Evolutionary conservation across 2,113 vertebrate species (phyloP).

Genomic region (Anguilla rostrata): DNA sequence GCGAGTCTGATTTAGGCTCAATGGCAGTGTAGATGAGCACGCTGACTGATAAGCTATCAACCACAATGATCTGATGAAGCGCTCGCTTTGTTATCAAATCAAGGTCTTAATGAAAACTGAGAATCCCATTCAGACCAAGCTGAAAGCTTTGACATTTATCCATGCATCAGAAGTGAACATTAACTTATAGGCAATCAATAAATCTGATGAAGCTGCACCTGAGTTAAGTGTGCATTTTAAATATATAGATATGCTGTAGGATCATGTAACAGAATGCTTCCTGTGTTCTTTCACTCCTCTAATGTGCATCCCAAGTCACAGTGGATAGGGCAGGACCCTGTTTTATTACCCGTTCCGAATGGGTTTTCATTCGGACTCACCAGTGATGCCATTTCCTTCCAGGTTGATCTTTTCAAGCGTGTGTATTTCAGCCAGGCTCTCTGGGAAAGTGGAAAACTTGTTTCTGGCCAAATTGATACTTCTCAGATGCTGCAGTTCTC

Average conservation of each 20-base stretch:
- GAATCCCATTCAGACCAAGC: no score
- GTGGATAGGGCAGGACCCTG: no score
- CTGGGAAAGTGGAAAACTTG: conserved; percentile 80
- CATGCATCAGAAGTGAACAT: no score
- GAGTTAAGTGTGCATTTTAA: not conserved
- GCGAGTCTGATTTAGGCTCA: no score
- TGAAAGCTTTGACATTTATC: no score
- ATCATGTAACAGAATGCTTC: not conserved
- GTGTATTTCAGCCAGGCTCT: conserved; percentile 72
- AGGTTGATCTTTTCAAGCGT: conserved; percentile 83
- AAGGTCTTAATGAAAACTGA: no score
- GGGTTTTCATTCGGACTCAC: conserved; percentile 64
- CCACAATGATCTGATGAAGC: no score
- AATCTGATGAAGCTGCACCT: no score
- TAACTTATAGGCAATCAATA: no score
- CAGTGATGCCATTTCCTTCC: conserved; percentile 67
- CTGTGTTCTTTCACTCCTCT: not conserved
- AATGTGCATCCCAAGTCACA: not conserved
- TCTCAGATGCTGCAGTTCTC: conserved; percentile 72
- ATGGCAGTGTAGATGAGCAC: no score
- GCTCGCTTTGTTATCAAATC: no score
- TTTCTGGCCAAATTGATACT: conserved; percentile 84
- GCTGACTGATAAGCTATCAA: no score
- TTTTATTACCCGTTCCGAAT: not conserved
- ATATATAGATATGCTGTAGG: not conserved